Evolutionary conservation across 1,140 invertebrate genomes (phyloP).

Genomic region (Drosophila varians): DNA sequence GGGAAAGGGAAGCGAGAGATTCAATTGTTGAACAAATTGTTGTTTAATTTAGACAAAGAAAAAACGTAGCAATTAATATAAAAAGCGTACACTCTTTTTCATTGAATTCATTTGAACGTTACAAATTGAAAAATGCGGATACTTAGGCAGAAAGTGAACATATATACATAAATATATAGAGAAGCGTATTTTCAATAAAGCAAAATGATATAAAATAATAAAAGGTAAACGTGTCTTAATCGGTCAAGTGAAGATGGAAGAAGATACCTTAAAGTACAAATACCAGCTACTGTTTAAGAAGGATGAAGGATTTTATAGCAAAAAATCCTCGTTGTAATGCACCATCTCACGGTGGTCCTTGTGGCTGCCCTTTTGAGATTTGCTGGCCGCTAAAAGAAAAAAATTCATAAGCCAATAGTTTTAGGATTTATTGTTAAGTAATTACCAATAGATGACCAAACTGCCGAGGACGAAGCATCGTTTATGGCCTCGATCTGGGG

Average conservation of each 20-base stretch:
- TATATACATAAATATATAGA: slow-evolving; percentile 69
- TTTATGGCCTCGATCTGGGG: slow-evolving; percentile 91
- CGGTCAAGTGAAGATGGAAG: neutral
- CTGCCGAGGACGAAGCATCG: slow-evolving; percentile 90
- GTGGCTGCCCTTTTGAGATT: slow-evolving; percentile 92
- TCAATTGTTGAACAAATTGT: slow-evolving; percentile 66
- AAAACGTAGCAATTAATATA: slow-evolving; percentile 44
- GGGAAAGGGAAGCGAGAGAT: slow-evolving; percentile 36
- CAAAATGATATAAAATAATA: slow-evolving; percentile 52
- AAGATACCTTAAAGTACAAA: slow-evolving; percentile 7
- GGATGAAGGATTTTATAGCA: slow-evolving; percentile 43
- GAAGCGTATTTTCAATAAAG: slow-evolving; percentile 78
- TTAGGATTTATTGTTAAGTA: neutral
- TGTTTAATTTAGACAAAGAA: slow-evolving; percentile 68
- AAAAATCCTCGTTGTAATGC: slow-evolving; percentile 87
- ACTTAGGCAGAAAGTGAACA: slow-evolving; percentile 53
- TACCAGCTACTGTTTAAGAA: neutral
- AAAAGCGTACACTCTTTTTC: slow-evolving; percentile 44
- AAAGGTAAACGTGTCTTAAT: slow-evolving; percentile 1
- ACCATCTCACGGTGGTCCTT: slow-evolving; percentile 89
- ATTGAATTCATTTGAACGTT: slow-evolving; percentile 52
- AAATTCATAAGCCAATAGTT: neutral
- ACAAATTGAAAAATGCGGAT: slow-evolving; percentile 55
- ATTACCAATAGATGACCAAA: slow-evolving; percentile 91
- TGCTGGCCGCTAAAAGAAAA: slow-evolving; percentile 87